Evolutionary conservation across 2,888 invertebrate species (phyloP), one percentile per base, ranked within the genome.

Genomic region (Caenorhabditis zanzibari): DNA sequence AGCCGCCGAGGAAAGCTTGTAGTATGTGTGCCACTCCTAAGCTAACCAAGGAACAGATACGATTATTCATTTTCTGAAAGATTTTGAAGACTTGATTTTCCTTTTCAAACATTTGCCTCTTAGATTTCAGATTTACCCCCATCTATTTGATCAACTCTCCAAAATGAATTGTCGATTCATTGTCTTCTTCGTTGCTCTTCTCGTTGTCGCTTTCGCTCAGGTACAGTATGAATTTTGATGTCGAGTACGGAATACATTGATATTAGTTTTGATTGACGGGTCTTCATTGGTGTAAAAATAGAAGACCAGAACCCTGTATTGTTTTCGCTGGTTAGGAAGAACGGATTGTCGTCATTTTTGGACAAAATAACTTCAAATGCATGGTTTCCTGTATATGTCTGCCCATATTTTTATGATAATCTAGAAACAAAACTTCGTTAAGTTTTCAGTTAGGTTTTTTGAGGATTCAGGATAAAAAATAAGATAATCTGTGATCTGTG

Each of bases 161-260:
- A 49, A 12, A 24, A 79, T 79, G 79, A 79, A 79, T 58, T 79
- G 49, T 26, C 68, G 69, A 35, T 22, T 56, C 32, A 56, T 63
- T 41, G 59, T 64, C n/a, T 7, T 79, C 22, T 44, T 79, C 56
- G 44, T 56, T 24, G 26, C 79, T 47, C 28, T 71, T 56, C 32
- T 79, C 56, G 35, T 52, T 44, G 54, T 71, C 35, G 79, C 64
- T 47, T 14, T 64, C n/a, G 63, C 79, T 14, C 79, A 79, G 79
- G 79, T 79, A 79, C 49, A 22, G 19, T 66, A 47, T 38, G 19
- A 19, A 12, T 59, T 59, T 38, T 14, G 14, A 22, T 54, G 26
- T 10, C 19, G 12, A 26, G 26, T 12, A 19, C 26, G 26, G 26
- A 54, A 54, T 9, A 19, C 19, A 9, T 22, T 49, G 32, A n/a